Evolutionary conservation across 2,113 vertebrate genomes (phyloP).

Genomic region (Erpornis zantholeuca): DNA sequence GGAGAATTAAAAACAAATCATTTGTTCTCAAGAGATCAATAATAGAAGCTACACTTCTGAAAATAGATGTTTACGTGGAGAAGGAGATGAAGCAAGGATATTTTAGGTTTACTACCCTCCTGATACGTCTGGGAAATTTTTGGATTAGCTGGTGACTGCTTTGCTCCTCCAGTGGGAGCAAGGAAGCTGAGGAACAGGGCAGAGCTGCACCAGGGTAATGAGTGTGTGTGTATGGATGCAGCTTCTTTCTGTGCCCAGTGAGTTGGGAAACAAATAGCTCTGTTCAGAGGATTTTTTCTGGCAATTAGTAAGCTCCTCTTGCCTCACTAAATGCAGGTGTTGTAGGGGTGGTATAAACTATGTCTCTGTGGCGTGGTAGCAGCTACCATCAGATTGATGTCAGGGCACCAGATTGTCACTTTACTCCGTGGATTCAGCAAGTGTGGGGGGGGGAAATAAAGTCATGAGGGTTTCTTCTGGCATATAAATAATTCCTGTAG

Average conservation of each 20-base stretch:
- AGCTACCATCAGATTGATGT: not conserved
- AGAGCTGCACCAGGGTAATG: not conserved
- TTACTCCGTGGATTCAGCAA: not conserved
- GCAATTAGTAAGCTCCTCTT: not conserved
- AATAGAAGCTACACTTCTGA: not conserved
- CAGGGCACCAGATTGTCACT: not conserved
- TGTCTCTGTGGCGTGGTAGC: not conserved
- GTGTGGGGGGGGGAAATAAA: not conserved
- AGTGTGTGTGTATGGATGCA: not conserved
- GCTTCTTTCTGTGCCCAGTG: not conserved
- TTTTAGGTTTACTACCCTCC: conserved; percentile 16
- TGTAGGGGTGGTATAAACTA: not conserved
- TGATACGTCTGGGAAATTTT: not conserved
- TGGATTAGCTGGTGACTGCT: not conserved
- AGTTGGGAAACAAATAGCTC: not conserved
- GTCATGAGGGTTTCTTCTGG: not conserved
- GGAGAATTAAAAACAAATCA: not conserved
- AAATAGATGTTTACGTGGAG: not conserved
- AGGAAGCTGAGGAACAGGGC: not conserved
- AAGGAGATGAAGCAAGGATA: not conserved
- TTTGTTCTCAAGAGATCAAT: not conserved
- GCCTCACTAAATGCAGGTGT: not conserved
- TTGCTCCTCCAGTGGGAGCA: not conserved
- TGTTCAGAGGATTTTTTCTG: not conserved
- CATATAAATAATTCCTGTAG: not conserved